These are phyloP conservation scores for Pelochelys cantorii DNA, from an alignment of 2,797 vertebrate genomes.

Conservation along the genomic window DNA sequence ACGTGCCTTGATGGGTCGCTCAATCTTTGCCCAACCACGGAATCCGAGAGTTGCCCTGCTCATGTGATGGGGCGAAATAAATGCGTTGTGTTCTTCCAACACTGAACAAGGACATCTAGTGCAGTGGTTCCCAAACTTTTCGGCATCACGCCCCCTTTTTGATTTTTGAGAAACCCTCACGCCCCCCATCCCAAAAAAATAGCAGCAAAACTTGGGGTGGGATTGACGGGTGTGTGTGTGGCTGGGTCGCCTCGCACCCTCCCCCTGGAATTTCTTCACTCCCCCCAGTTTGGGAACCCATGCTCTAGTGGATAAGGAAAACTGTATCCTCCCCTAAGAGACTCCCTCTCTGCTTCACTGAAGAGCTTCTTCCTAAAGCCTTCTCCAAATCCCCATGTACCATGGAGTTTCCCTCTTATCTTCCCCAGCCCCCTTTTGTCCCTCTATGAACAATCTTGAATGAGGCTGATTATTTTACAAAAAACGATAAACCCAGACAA, in stretches of 20 bases:
- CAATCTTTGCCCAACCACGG: not conserved
- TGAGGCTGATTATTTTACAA: not conserved
- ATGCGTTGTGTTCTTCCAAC: not conserved
- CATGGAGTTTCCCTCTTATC: not conserved
- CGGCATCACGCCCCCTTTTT: no score
- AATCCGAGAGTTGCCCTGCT: not conserved
- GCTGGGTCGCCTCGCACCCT: no score
- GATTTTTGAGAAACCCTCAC: no score
- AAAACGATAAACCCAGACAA: not conserved
- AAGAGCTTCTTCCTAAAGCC: not conserved
- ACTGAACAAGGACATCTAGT: not conserved
- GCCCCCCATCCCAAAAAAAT: no score
- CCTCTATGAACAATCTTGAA: not conserved
- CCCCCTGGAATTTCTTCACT: no score
- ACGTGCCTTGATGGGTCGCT: not conserved
- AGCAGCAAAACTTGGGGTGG: no score
- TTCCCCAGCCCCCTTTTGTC: not conserved
- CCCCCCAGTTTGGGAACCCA: no score
- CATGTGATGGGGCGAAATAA: not conserved
- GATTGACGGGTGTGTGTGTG: no score
- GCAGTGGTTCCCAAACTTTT: no score
- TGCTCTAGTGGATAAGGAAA: no score
- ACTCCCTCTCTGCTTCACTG: not conserved
- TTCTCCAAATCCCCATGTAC: not conserved
- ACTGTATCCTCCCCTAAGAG: not conserved